Evolutionary conservation across 2,113 vertebrate species (phyloP), one percentile per base, ranked within the genome.

Genomic region (Oncorhynchus mykiss): DNA sequence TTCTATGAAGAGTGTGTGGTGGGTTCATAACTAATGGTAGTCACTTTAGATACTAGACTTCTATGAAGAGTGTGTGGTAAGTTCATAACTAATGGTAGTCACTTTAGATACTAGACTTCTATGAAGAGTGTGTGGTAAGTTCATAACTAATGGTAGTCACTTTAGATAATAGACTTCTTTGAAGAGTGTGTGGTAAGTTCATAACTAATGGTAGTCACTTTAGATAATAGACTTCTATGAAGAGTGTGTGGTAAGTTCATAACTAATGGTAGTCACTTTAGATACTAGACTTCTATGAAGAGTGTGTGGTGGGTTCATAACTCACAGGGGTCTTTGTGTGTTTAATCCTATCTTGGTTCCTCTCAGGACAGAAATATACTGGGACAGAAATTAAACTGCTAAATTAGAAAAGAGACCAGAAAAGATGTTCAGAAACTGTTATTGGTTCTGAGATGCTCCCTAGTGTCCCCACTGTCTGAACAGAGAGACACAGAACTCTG

Each of bases 41-140:
- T 54, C 51, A 13, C 16, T 72, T 83, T 34, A 18, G 18, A 6
- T 57, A 57, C 5, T 57, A 9, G 18, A 57, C 13, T 86, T 73
- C 29, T 69, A 29, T 60, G 9, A 18, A 4, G 5, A 39, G 39
- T 39, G 39, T 39, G 39, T 39, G 39, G 39, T 39, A 0, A 0
- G 34, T 39, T 39, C 7, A 39, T 57, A 18, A 14, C 57, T n/a
- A 59, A 22, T n/a, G 5, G 16, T 18, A 57, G 51, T 57, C 51
- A 13, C 18, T 57, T 13, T 18, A 57, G 51, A 57, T 57, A 57
- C 18, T 57, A 57, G 14, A 57, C 12, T 57, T 57, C 51, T 18
- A 57, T 4, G 3, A 57, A 18, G 51, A 18, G 34, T 39, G 14
- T 57, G 51, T 39, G 39, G 39, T 18, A 0, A 0, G 51, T 57